Evolutionary conservation across 2,113 vertebrate genomes (phyloP).

Genomic region (Syngnathus typhle): DNA sequence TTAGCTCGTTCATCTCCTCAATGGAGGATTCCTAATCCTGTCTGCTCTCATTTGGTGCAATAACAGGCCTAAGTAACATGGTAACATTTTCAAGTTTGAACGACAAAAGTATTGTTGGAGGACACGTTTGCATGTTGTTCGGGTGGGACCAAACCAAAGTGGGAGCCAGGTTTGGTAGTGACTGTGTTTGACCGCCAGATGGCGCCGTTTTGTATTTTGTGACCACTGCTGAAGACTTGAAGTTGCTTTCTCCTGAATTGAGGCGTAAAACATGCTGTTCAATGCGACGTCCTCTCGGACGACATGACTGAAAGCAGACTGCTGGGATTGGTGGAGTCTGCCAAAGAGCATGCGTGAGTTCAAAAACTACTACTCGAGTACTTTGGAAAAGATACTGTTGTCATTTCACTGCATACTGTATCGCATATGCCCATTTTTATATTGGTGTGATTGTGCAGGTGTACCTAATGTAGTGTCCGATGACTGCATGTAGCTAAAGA

Average conservation of each 20-base stretch:
- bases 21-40: not conserved
- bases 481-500: not conserved
- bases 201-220: too few species aligned
- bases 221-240: too few species aligned
- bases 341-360: constrained; percentile 74
- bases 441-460: not conserved
- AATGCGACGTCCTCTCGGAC: constrained; percentile 71
- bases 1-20: not conserved
- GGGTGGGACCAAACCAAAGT: not conserved
- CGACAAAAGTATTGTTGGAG: not conserved
- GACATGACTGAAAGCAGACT: constrained; percentile 77
- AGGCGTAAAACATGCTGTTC: constrained; percentile 75
- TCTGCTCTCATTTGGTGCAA: not conserved
- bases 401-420: not conserved
- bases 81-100: not conserved
- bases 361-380: not conserved
- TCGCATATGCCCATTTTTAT: not conserved
- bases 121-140: not conserved
- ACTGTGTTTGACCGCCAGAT: not conserved
- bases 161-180: not conserved
- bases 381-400: too few species aligned
- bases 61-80: not conserved
- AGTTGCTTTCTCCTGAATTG: constrained; percentile 51
- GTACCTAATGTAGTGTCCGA: not conserved
- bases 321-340: constrained; percentile 79